Percentiles rank a stretch among this genome's conserved stretches.
These are phyloP conservation scores for Hybognathus amarus DNA, from an alignment of 2,797 vertebrate genomes.

Conservation along the genomic window DNA sequence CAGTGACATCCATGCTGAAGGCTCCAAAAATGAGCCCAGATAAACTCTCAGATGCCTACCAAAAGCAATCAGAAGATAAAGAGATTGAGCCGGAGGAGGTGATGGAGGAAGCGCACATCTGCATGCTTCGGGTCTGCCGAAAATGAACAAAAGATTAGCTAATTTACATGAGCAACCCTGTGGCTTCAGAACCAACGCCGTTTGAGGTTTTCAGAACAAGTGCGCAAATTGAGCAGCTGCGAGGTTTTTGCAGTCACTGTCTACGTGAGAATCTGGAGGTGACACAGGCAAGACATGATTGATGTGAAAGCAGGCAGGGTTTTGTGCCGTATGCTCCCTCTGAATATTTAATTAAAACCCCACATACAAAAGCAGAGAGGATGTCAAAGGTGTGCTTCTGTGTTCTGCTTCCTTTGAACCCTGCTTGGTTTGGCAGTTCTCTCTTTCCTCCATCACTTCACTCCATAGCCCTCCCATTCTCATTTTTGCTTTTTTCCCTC, in stretches of 20 bases:
- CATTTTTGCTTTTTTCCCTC: neutral
- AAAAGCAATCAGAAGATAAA: conserved; percentile 34
- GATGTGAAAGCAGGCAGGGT: conserved; percentile 21
- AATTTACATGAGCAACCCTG: conserved; percentile 31
- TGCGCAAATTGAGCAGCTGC: conserved; percentile 39
- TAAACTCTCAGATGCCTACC: conserved; percentile 15
- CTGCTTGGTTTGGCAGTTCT: conserved; percentile 53
- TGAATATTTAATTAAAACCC: conserved; percentile 35
- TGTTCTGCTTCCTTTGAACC: conserved; percentile 3
- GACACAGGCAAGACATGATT: conserved; percentile 16
- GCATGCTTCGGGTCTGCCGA: neutral
- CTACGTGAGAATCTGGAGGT: neutral
- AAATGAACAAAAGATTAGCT: conserved; percentile 33
- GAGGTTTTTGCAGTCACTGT: conserved; percentile 1
- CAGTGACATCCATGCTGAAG: neutral
- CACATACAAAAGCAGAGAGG: conserved; percentile 23
- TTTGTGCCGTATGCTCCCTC: neutral
- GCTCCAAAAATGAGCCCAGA: conserved; percentile 6
- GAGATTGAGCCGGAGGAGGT: conserved; percentile 53
- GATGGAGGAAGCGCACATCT: conserved; percentile 45
- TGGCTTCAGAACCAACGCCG: conserved; percentile 16
- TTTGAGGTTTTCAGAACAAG: conserved; percentile 36
- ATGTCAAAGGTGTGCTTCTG: conserved; percentile 7
- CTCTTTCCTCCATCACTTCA: conserved; percentile 55
- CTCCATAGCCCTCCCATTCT: conserved; percentile 14